These are phyloP conservation scores for Ctenopoma kingsleyae DNA, from an alignment of 2,797 vertebrate genomes.

Conservation along the genomic window DNA sequence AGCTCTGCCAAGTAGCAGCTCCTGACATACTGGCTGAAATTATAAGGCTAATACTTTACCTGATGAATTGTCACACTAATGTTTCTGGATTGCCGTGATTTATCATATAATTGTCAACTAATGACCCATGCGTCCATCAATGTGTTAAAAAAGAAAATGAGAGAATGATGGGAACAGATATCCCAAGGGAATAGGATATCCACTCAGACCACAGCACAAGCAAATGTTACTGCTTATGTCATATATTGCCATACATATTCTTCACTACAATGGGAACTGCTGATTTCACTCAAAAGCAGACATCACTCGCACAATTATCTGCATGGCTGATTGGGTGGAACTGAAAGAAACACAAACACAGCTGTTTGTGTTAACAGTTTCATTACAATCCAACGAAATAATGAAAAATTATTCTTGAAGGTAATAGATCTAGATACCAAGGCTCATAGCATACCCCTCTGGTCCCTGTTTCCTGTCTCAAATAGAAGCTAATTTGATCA, in stretches of 20 bases:
- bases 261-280: neutral
- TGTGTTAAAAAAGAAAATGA: neutral
- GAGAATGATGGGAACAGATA: neutral
- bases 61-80: constrained; percentile 4
- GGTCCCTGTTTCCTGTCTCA: neutral
- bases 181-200: constrained; percentile 10
- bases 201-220: constrained; percentile 4
- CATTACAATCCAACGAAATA: neutral
- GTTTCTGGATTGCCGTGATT: neutral
- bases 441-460: neutral
- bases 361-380: neutral
- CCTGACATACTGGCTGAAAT: neutral
- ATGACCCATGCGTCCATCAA: too few relatives aligned
- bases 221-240: constrained; percentile 42
- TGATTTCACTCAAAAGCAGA: constrained; percentile 20
- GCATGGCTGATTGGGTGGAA: neutral
- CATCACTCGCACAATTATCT: neutral
- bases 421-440: constrained; percentile 5
- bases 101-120: neutral
- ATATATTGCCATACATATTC: constrained; percentile 38
- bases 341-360: too few relatives aligned
- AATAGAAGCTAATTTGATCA: neutral
- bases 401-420: neutral
- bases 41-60: neutral
- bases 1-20: neutral